Evolutionary conservation across 1,140 invertebrate species (phyloP), one percentile per base, ranked within the genome.

Genomic region (Drosophila equinoxialis): DNA sequence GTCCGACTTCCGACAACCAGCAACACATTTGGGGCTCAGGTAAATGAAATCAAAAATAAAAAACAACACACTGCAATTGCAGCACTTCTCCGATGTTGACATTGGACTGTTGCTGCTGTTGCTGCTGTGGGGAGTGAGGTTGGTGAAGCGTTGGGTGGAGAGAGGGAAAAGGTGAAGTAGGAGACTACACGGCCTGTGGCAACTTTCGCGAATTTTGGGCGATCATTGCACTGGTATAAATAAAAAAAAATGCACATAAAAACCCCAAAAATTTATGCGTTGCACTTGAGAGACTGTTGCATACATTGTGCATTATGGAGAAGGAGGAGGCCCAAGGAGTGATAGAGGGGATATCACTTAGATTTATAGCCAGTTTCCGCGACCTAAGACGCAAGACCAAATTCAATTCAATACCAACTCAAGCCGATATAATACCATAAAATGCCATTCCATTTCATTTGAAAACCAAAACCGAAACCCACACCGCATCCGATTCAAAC

Each of bases 201-300:
- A 85, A 85, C 81, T 87, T 87, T 87, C 84, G 67, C 74, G 48
- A 64, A 64, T 82, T 87, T 83, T 81, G 68, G 82, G 58, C 82
- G 83, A 80, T 89, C 83, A 87, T 87, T 83, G 83, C 63, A 67
- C 75, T 33, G 58, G 79, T 45, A 87, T 83, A 79, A 87, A 86
- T 86, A 39, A 39, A 13, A 51, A 23, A 23, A 51, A 51, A 51
- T 11, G 1, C 3, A 51, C 17, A 23, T 10, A 48, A 48, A 48
- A 48, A 48, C 2, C 8, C 14, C 14, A 23, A 20, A 51, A 51
- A 87, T 87, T 87, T 89, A 87, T 87, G 83, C 77, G 83, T 87
- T 89, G 83, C 83, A 87, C 70, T 87, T 87, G 83, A 87, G 84
- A 78, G 65, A 68, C 75, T 71, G 61, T 81, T 86, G 74, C 8